These are phyloP conservation scores for Ylistrum balloti DNA, from an alignment of 1,140 invertebrate genomes.

Conservation along the genomic window DNA sequence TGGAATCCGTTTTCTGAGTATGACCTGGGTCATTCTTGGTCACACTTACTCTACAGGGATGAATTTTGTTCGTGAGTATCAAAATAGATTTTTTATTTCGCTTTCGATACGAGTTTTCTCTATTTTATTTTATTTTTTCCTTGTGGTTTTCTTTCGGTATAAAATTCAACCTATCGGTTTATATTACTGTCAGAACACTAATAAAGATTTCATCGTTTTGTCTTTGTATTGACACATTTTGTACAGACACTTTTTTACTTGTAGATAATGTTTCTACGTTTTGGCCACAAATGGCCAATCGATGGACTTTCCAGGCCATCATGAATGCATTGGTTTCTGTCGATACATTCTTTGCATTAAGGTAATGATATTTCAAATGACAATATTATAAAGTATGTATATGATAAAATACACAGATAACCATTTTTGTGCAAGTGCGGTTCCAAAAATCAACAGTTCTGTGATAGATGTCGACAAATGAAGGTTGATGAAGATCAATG, in stretches of 20 bases:
- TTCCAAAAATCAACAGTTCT: no score
- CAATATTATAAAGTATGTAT: no score
- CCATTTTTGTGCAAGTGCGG: no score
- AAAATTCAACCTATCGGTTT: no score
- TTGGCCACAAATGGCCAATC: constrained; percentile 71
- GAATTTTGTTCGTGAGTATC: neutral
- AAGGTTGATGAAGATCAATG: no score
- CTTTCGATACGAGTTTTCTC: neutral
- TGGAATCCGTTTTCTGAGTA: neutral
- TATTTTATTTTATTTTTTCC: no score
- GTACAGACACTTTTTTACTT: neutral
- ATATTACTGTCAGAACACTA: no score
- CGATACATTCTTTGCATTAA: constrained; percentile 92
- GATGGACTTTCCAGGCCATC: constrained; percentile 72
- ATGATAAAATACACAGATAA: no score
- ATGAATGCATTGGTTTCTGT: constrained; percentile 93
- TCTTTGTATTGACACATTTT: no score
- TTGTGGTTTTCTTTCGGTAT: no score
- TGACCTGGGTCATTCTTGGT: neutral
- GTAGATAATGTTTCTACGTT: neutral
- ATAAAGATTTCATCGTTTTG: no score
- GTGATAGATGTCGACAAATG: no score
- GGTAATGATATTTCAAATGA: constrained; percentile 61
- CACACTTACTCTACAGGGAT: neutral
- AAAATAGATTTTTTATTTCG: neutral